These are phyloP conservation scores for Dipodomys spectabilis DNA, from an alignment of 2,113 vertebrate species.

Conservation along the genomic window DNA sequence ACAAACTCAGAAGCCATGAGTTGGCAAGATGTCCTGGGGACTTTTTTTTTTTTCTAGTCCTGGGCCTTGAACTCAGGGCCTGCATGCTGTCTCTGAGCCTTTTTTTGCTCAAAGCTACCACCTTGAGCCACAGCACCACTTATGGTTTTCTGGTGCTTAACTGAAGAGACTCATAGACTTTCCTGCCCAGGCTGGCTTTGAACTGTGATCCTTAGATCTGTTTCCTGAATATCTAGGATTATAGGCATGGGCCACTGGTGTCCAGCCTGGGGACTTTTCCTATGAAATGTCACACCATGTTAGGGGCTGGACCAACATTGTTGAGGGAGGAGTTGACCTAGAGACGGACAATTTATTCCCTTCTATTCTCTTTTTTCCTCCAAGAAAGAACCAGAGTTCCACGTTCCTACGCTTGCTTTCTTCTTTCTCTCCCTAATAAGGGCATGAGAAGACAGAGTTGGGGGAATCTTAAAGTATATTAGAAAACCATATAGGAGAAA, in stretches of 20 bases:
- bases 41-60: no score
- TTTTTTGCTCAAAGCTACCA: no score
- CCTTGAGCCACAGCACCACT: no score
- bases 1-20: neutral
- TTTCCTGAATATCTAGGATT: no score
- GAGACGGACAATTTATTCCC: neutral
- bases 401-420: neutral
- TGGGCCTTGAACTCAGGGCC: no score
- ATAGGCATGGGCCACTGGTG: no score
- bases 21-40: no score
- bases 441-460: neutral
- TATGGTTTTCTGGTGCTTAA: no score
- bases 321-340: neutral
- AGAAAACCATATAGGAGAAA: constrained; percentile 6
- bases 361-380: neutral
- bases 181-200: no score
- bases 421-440: constrained; percentile 4
- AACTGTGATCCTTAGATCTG: no score
- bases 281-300: neutral
- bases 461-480: neutral
- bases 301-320: neutral
- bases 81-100: no score
- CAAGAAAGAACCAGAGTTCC: neutral
- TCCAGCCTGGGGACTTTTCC: neutral
- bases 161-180: no score